Percentiles rank a stretch among this genome's conserved stretches.
Evolutionary conservation across 1,140 invertebrate species (phyloP).

Genomic region (Sinonovacula constricta): DNA sequence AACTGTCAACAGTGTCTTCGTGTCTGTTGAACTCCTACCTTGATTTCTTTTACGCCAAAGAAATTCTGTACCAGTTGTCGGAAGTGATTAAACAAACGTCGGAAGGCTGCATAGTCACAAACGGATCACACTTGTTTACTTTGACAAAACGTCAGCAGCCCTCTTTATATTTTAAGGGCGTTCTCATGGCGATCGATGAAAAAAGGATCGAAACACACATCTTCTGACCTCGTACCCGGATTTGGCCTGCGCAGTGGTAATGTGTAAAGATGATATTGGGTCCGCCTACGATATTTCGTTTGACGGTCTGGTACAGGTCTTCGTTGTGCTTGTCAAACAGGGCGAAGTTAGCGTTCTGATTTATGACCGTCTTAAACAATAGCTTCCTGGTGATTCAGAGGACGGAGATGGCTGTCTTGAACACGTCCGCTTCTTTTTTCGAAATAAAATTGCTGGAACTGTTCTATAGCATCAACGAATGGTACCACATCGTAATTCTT

Average conservation of each 20-base stretch:
- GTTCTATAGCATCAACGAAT: constrained; percentile 50
- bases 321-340: constrained; percentile 29
- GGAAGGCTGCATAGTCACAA: too few species aligned
- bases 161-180: too few species aligned
- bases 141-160: too few species aligned
- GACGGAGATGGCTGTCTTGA: constrained; percentile 50
- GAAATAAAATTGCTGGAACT: constrained; percentile 35
- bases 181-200: too few species aligned
- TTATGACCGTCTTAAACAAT: constrained; percentile 45
- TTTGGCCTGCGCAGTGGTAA: constrained; percentile 8
- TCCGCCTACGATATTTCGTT: constrained; percentile 29
- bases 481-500: constrained; percentile 52
- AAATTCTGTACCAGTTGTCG: too few species aligned
- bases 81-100: too few species aligned
- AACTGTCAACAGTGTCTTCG: too few species aligned
- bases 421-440: constrained; percentile 44
- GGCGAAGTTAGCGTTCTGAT: constrained; percentile 1
- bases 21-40: too few species aligned
- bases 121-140: too few species aligned
- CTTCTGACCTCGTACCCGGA: constrained; percentile 13
- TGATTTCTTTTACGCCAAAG: too few species aligned
- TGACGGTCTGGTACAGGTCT: constrained; percentile 25
- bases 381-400: constrained; percentile 51
- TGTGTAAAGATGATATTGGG: constrained; percentile 9
- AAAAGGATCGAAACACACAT: constrained; percentile 29